phyloP scores from a whole-genome alignment of 2,888 invertebrate species.

The Troides oblongomaculatus region DNA sequence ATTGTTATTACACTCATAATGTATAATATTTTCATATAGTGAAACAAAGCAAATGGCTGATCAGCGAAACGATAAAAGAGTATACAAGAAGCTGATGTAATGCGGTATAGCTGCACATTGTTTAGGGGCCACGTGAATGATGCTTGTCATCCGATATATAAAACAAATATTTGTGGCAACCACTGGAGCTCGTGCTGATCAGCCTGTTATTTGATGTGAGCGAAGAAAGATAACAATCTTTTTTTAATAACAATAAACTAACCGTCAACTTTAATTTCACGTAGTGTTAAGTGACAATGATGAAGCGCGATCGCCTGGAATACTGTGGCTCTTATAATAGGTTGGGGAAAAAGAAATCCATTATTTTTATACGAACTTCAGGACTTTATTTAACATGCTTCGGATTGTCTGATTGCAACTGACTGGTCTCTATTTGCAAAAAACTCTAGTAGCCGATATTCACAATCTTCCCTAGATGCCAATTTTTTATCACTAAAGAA shows the following conservation, averaged over 20 bases:
- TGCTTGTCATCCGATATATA: slow-evolving; percentile 9
- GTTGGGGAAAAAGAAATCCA: no score
- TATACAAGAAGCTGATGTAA: slow-evolving; percentile 21
- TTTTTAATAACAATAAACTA: neutral
- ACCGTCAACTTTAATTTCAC: no score
- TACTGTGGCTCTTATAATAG: no score
- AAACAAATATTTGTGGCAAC: slow-evolving; percentile 13
- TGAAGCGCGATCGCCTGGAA: no score
- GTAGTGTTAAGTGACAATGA: no score
- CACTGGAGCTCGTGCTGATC: slow-evolving; percentile 14
- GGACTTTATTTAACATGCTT: no score
- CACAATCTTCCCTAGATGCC: no score
- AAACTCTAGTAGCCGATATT: no score
- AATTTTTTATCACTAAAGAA: no score
- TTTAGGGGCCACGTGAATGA: slow-evolving; percentile 5
- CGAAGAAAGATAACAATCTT: neutral
- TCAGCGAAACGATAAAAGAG: slow-evolving; percentile 18
- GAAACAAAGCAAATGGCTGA: slow-evolving; percentile 6
- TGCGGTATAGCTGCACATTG: slow-evolving; percentile 10
- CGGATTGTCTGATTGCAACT: no score
- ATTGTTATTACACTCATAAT: neutral
- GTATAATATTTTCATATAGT: neutral
- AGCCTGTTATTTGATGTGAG: neutral
- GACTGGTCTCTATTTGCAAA: no score
- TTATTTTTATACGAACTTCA: no score